phyloP scores from a whole-genome alignment of 1,140 invertebrate species.

The Zaprionus tsacasi region DNA sequence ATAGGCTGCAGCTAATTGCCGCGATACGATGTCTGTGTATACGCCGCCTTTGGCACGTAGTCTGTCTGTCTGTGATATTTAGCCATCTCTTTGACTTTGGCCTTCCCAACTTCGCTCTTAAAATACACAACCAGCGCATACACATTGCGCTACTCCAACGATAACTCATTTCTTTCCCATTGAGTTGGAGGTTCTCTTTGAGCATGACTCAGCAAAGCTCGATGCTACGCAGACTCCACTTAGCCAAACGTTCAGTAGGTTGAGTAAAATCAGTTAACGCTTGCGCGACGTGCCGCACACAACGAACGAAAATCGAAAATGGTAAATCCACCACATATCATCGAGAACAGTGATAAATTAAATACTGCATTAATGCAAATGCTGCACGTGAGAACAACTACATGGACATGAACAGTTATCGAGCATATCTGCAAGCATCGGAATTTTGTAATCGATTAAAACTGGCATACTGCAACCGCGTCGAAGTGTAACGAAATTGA shows the following conservation, averaged over 20 bases:
- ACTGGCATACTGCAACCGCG: not conserved
- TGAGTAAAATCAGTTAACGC: constrained; percentile 51
- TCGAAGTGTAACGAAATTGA: not conserved
- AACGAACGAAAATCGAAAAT: constrained; percentile 2
- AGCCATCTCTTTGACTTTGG: constrained; percentile 52
- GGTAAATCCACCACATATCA: not conserved
- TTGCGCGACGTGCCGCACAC: constrained; percentile 33
- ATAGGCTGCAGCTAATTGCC: constrained; percentile 36
- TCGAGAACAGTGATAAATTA: not conserved
- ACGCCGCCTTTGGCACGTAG: constrained; percentile 72
- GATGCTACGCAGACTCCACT: constrained; percentile 28
- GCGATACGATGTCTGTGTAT: constrained; percentile 21
- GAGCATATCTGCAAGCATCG: not conserved
- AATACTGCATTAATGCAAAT: not conserved
- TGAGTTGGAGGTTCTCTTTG: constrained; percentile 18
- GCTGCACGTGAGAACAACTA: not conserved
- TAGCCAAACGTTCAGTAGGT: constrained; percentile 18
- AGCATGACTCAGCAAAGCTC: constrained; percentile 46
- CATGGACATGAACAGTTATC: not conserved
- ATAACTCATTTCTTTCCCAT: constrained; percentile 19
- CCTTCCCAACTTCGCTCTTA: constrained; percentile 34
- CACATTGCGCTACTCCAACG: constrained; percentile 31
- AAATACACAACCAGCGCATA: not conserved
- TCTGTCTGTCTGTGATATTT: constrained; percentile 50
- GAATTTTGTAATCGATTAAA: not conserved